phyloP scores from a whole-genome alignment of 2,888 invertebrate genomes.

The Xylophagus ater region DNA sequence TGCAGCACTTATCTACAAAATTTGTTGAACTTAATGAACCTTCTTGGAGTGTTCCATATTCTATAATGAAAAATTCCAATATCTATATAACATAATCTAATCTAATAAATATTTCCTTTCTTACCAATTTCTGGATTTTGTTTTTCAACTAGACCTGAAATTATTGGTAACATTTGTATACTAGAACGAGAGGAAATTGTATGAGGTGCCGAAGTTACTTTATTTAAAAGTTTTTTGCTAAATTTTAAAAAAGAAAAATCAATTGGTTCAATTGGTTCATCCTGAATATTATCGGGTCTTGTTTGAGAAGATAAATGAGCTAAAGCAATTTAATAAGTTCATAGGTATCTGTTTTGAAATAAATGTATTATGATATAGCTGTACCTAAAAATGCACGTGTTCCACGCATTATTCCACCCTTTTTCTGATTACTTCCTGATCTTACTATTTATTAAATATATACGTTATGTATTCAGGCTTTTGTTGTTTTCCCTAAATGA shows the following conservation, averaged over 20 bases:
- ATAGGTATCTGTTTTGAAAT: neutral
- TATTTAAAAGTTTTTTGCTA: constrained; percentile 1
- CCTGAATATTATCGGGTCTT: constrained; percentile 52
- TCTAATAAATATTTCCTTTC: no score
- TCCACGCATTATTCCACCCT: constrained; percentile 53
- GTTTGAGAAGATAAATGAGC: constrained; percentile 41
- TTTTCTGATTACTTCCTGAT: constrained; percentile 48
- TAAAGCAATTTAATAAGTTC: constrained; percentile 19
- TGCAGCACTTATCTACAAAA: constrained; percentile 39
- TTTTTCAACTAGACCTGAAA: constrained; percentile 38
- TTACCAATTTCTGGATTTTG: constrained; percentile 36
- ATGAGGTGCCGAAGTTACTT: constrained; percentile 23
- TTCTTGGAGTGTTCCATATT: constrained; percentile 64
- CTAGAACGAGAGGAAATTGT: constrained; percentile 39
- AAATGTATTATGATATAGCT: neutral
- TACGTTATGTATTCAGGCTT: constrained; percentile 39
- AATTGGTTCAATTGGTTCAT: constrained; percentile 67
- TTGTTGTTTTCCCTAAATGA: constrained; percentile 56
- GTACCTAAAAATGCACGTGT: constrained; percentile 44
- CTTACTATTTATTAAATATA: constrained; percentile 59
- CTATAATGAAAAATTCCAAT: constrained; percentile 34
- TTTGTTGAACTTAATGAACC: constrained; percentile 54
- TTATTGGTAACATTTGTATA: constrained; percentile 40
- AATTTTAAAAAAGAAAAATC: neutral
- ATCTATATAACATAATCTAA: no score